Conservation (phyloP, 37 sponge, comb jelly and placozoan genomes). For the Haliclona indistincta region DNA sequence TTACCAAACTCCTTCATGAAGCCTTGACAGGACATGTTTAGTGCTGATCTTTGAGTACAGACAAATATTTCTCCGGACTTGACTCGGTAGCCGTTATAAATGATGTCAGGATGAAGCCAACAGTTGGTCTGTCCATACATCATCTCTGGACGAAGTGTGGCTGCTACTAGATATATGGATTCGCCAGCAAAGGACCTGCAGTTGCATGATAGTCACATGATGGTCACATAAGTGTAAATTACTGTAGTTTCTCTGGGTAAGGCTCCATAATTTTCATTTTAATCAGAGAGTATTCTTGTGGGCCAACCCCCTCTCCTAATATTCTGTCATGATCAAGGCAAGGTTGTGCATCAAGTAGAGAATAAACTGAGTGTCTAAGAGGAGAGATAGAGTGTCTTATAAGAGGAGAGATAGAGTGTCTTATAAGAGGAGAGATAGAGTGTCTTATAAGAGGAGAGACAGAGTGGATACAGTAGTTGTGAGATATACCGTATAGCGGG, state of each 20-base stretch:
- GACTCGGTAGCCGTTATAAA: conserved; percentile 81
- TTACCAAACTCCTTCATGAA: conserved; percentile 84
- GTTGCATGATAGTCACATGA: too few relatives aligned
- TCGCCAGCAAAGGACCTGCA: conserved; percentile 67
- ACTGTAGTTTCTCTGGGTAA: conserved; percentile 58
- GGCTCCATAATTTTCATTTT: conserved; percentile 69
- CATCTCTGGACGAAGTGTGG: conserved; percentile 98
- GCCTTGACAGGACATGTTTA: conserved; percentile 96
- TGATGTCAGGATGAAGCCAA: conserved; percentile 89
- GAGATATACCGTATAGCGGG: too few relatives aligned
- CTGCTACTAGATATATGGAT: conserved; percentile 88
- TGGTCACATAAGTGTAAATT: too few relatives aligned
- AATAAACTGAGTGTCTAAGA: conserved; percentile 73
- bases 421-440: too few relatives aligned
- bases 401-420: too few relatives aligned
- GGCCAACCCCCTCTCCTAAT: conserved; percentile 79
- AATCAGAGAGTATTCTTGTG: conserved; percentile 86
- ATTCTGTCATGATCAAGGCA: conserved; percentile 86
- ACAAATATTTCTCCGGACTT: conserved; percentile 77
- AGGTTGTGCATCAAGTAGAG: conserved; percentile 77
- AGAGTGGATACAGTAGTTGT: too few relatives aligned
- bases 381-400: background rate
- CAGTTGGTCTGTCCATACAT: conserved; percentile 99
- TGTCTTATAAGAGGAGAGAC: too few relatives aligned
- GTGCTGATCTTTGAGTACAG: conserved; percentile 78